These are phyloP conservation scores for Dromococcyx pavoninus DNA, from an alignment of 2,797 vertebrate species.

Conservation along the genomic window DNA sequence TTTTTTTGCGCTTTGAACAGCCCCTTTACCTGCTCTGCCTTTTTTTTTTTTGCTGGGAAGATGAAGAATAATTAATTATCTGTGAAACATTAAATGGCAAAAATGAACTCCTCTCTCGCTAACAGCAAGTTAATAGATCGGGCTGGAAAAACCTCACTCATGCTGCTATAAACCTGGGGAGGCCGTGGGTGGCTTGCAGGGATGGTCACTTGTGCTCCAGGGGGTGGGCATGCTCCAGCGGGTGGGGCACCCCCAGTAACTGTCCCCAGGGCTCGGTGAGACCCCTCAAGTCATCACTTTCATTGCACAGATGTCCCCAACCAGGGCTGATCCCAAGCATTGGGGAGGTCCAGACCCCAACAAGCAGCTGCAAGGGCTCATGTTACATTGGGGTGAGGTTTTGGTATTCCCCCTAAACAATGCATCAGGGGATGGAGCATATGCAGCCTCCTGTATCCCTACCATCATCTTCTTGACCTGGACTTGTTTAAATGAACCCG, in stretches of 20 bases:
- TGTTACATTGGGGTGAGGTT: not conserved
- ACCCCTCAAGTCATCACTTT: not conserved
- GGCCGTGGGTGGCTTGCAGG: not conserved
- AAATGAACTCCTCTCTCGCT: conserved; percentile 31
- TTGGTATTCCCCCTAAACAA: accelerated
- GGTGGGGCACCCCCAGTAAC: accelerated
- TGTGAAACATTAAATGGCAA: conserved; percentile 46
- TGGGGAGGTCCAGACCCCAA: not conserved
- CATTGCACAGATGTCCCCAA: not conserved
- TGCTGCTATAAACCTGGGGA: not conserved
- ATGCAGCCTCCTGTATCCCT: not conserved
- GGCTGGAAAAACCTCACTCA: not conserved
- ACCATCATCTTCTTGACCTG: not conserved
- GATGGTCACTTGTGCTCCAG: accelerated
- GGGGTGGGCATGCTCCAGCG: not conserved
- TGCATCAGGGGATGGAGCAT: too few relatives aligned
- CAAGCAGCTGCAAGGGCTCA: not conserved
- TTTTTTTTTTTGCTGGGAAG: not conserved
- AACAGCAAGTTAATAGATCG: not conserved
- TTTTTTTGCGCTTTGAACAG: not conserved
- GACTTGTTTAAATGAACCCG: not conserved
- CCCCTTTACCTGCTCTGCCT: conserved; percentile 16
- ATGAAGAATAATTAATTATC: conserved; percentile 67
- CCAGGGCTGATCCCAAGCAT: not conserved
- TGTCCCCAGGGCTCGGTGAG: not conserved